phyloP scores from a whole-genome alignment of 2,797 vertebrate genomes.

The Phyllotis vaccarum region DNA sequence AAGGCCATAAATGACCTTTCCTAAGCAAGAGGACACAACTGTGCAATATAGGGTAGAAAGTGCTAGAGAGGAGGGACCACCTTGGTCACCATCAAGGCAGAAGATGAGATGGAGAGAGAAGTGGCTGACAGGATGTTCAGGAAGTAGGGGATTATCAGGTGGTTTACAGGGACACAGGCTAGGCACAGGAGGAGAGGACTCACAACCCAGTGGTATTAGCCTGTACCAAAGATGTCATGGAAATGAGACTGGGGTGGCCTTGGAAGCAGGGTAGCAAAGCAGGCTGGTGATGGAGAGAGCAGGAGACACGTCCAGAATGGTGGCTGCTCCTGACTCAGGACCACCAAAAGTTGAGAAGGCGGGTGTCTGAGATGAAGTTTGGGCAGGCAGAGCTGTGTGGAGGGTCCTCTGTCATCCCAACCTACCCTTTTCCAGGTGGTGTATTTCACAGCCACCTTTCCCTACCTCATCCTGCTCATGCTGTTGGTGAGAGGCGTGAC shows the following conservation, averaged over 20 bases:
- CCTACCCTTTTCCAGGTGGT: slow-evolving; percentile 85
- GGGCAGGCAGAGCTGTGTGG: background rate
- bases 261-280: background rate
- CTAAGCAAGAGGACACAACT: background rate
- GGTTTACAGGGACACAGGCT: background rate
- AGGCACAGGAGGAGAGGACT: background rate
- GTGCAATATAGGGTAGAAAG: background rate
- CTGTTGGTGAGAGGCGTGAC: slow-evolving; percentile 89
- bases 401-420: rapidly evolving
- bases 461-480: slow-evolving; percentile 91
- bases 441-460: slow-evolving; percentile 91
- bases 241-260: background rate
- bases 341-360: background rate
- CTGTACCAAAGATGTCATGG: background rate
- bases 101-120: background rate
- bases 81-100: background rate
- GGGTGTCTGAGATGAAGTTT: background rate
- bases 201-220: too few species aligned
- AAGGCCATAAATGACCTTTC: background rate
- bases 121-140: background rate
- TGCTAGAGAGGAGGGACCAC: background rate
- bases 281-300: background rate
- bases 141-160: background rate
- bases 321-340: background rate
- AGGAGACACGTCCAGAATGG: too few species aligned